Evolutionary conservation across 1,140 invertebrate genomes (phyloP), one percentile per base, ranked within the genome.

Genomic region (Amphibalanus amphitrite): DNA sequence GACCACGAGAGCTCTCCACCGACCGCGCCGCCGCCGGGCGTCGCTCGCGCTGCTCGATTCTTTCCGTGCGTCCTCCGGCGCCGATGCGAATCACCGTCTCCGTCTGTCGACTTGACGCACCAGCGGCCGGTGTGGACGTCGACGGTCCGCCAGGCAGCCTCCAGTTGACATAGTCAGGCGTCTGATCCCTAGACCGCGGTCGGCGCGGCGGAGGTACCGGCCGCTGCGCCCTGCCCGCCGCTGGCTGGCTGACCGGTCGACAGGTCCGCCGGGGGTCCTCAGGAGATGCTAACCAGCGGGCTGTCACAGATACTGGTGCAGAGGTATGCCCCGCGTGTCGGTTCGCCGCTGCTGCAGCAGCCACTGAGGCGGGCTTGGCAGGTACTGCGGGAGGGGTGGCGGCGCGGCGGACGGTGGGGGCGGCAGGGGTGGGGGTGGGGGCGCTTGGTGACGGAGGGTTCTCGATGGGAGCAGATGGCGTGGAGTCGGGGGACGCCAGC

Each of bases 131-230:
- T 6, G 47, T 33, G 71, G 26, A 29, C 30, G 38, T 33, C 3
- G 70, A 10, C 33, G 33, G 33, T 38, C 33, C 33, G 4, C 33
- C 33, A 38, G 47, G 47, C 47, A 59, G 47, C 13, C 47, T 13
- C 47, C 47, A 59, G 47, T 59, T 59, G 47, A 59, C 47, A 23
- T 59, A 59, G 13, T 59, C 47, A 20, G 47, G 47, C 47, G 47
- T 4, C 28, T 70, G 74, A 82, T 81, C 47, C 84, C 82, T 13
- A 80, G 78, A 38, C 76, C 76, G 71, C 80, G 80, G 29, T 76
- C 76, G 33, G 76, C 74, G 71, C 15, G 74, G 47, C 47, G 47
- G 47, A 8, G 47, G 47, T 20, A 59, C 47, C 10, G 47, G 47
- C 6, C 47, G 47, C 6, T 20, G 17, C 47, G 6, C 13, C 6